A percentile compares a stretch with the other conserved stretches of the same genome.
Conservation (phyloP, 2,888 invertebrate genomes). For the Orthonychiurus folsomi region DNA sequence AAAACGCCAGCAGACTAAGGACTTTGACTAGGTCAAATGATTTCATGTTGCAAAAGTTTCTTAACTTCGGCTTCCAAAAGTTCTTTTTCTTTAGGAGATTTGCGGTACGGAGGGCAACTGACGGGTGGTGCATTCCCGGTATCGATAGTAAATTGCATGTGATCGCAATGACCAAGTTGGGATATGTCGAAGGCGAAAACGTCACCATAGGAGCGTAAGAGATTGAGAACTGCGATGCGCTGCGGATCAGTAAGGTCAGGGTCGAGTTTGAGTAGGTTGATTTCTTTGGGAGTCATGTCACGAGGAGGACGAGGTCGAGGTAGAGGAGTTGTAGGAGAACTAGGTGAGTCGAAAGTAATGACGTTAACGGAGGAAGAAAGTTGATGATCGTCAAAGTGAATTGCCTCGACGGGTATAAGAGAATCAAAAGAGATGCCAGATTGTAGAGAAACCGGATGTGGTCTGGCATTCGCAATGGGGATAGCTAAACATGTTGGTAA, state of each 20-base stretch:
- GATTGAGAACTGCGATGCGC: neutral
- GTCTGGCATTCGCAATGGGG: neutral
- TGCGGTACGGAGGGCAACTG: conserved; percentile 10
- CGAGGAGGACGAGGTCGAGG: neutral
- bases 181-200: conserved; percentile 1
- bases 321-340: too few relatives aligned
- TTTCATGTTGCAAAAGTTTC: neutral
- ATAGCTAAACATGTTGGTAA: neutral
- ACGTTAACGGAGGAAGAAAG: too few relatives aligned
- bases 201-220: neutral
- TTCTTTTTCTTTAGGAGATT: conserved; percentile 6
- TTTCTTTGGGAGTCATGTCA: neutral
- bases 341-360: too few relatives aligned
- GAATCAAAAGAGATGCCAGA: neutral
- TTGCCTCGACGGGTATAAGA: neutral
- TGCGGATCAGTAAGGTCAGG: neutral
- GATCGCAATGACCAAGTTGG: neutral
- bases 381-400: neutral
- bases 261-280: neutral
- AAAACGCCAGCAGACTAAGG: conserved; percentile 10
- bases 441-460: neutral
- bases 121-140: conserved; percentile 8
- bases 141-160: conserved; percentile 1
- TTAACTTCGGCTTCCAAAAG: neutral
- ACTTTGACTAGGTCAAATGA: neutral